phyloP scores from a whole-genome alignment of 1,140 invertebrate species.

The Drosophila leontia region DNA sequence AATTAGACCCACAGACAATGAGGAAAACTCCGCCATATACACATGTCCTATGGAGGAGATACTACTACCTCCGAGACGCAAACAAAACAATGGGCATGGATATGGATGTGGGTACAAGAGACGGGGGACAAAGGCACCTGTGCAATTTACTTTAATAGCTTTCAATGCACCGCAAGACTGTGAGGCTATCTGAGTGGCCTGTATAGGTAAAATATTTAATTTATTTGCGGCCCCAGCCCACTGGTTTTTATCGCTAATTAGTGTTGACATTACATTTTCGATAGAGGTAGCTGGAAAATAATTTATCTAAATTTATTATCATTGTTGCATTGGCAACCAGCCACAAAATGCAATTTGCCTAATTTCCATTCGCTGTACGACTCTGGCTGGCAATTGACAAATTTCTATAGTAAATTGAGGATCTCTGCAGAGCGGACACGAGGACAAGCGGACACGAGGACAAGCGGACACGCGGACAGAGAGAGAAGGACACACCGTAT shows the following conservation, averaged over 20 bases:
- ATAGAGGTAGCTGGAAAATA: slow-evolving; percentile 55
- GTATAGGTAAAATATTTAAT: slow-evolving; percentile 70
- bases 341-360: slow-evolving; percentile 78
- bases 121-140: slow-evolving; percentile 3
- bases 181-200: slow-evolving; percentile 59
- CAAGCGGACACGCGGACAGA: neutral
- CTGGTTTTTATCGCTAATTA: slow-evolving; percentile 75
- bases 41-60: slow-evolving; percentile 38
- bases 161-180: slow-evolving; percentile 69
- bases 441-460: neutral
- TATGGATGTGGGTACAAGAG: neutral
- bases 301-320: slow-evolving; percentile 79
- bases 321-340: slow-evolving; percentile 51
- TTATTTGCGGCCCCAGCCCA: slow-evolving; percentile 57
- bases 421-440: neutral
- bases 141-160: slow-evolving; percentile 83
- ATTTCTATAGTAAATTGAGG: slow-evolving; percentile 57
- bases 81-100: slow-evolving; percentile 26
- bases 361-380: slow-evolving; percentile 66
- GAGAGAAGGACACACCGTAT: slow-evolving; percentile 41
- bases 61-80: slow-evolving; percentile 22
- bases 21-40: slow-evolving; percentile 39
- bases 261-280: slow-evolving; percentile 75
- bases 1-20: slow-evolving; percentile 71
- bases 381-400: slow-evolving; percentile 50